These are phyloP conservation scores for Cyclargus thomasi DNA, from an alignment of 1,140 invertebrate species.

Conservation along the genomic window DNA sequence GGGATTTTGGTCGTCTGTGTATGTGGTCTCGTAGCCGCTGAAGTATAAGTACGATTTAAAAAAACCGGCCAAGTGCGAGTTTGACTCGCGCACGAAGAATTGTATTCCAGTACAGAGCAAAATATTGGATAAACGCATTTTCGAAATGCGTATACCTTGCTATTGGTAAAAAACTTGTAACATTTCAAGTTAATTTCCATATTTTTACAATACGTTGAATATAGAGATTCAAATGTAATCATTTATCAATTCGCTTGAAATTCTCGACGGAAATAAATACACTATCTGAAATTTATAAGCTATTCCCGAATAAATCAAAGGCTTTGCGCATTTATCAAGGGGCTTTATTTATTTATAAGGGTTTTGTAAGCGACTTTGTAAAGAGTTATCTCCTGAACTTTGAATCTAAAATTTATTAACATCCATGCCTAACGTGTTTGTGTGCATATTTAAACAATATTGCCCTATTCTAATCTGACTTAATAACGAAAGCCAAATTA, in stretches of 20 bases:
- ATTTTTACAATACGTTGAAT: neutral
- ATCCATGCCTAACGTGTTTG: neutral
- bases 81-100: too few species aligned
- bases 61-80: too few species aligned
- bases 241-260: slow-evolving; percentile 48
- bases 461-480: neutral
- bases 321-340: slow-evolving; percentile 44
- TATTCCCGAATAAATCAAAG: slow-evolving; percentile 49
- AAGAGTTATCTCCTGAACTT: slow-evolving; percentile 10
- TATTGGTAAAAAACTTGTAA: neutral
- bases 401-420: slow-evolving; percentile 1
- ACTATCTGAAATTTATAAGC: slow-evolving; percentile 39
- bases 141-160: too few species aligned
- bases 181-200: neutral
- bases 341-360: slow-evolving; percentile 37
- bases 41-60: too few species aligned
- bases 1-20: too few species aligned
- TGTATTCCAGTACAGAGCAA: too few species aligned
- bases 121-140: too few species aligned
- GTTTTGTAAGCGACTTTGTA: slow-evolving; percentile 13
- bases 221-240: slow-evolving; percentile 24
- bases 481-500: neutral
- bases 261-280: slow-evolving; percentile 48
- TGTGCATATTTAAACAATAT: neutral
- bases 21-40: too few species aligned